Evolutionary conservation across 2,797 vertebrate species (phyloP), one percentile per base, ranked within the genome.

Genomic region (Falco rusticolus): DNA sequence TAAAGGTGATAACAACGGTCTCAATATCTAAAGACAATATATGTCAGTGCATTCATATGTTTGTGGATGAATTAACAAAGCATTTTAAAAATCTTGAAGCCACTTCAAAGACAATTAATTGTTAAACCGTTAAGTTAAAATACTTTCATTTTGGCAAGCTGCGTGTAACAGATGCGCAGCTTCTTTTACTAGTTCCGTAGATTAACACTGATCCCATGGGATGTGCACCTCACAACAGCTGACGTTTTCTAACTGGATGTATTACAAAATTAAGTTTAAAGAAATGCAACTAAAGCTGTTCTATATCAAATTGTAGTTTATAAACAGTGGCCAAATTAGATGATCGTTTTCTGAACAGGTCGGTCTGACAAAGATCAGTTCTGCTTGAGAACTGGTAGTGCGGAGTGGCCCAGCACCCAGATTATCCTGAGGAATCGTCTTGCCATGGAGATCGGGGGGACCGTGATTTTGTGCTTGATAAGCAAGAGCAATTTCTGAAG

Each of bases 161-260:
- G 79, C 93, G 71, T 96, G 92, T 94, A 94, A 84, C 91, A 75
- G 97, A 92, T 53, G 6, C 29, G 50, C 90, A 80, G 92, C 61
- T 91, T 96, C 80, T 97, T 97, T 92, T 90, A 48, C 78, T 93
- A 76, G 93, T 90, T 96, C 80, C 91, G 57, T 64, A 96, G 93
- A 91, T 80, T 92, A 92, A 87, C 80, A 41, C 89, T 96, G 93
- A 79, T 90, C 80, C 93, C 51, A 10, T 25, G 69, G 87, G 89
- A 72, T 9, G 79, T 41, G 41, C 74, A 89, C 1, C 79, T 77
- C 48, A 5, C 90, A 78, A 15, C 25, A 60, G 66, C 33, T 47
- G 19, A 14, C 22, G 54, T 54, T 91, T 88, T 79, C 63, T 45
- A 26, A 51, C 37, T 16, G 18, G 66, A 51, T 29, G 11, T 10